Base-by-base conservation (phyloP, 2,888 invertebrate species). In the Fragum fragum region DNA sequence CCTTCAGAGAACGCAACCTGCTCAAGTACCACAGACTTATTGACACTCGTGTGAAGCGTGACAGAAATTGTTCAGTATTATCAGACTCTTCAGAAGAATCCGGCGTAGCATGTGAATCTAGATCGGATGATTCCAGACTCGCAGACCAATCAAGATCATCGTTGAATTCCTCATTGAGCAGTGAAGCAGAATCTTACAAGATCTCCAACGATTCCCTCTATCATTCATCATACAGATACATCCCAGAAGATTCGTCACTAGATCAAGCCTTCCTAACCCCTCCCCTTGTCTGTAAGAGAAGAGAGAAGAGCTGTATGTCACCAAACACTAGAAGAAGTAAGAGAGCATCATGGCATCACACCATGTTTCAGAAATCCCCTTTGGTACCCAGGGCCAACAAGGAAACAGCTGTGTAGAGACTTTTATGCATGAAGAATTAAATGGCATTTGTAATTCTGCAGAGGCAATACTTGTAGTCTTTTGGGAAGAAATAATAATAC, bases 281-380 rank as follows among this genome's bases (percentile, higher is more conserved):
- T 26, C 81, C 81, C 63, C 72, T 79, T 36, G 83, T 61, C 1
- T 69, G 39, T 3, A 79, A 75, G 66, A 59, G 74, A 66, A 61
- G 77, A 72, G 77, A 83, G 55, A 76, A 79, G 36, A 68, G 59
- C 21, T 81, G 76, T 75, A 75, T 83, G 79, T 86, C 86, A 23
- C 86, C 86, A 0, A 83, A 81, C 75, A 86, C 81, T 1, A 72
- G 83, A 23, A 63, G 86, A 75, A 81, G 75, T 71, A 86, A 86
- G 75, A 73, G 83, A 55, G 88, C 89, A 11, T 89, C 89, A 1
- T 89, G 89, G 89, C 88, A 89, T 83, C 81, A 87, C n/a, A 88
- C 87, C 42, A 76, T 82, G 78, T 87, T 86, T 32, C 83, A 86
- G 78, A 87, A 86, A 61, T 86, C 85, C 28, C 87, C 83, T 16